Conservation (phyloP, 2,888 invertebrate species). For the Drosophila setosimentum region DNA sequence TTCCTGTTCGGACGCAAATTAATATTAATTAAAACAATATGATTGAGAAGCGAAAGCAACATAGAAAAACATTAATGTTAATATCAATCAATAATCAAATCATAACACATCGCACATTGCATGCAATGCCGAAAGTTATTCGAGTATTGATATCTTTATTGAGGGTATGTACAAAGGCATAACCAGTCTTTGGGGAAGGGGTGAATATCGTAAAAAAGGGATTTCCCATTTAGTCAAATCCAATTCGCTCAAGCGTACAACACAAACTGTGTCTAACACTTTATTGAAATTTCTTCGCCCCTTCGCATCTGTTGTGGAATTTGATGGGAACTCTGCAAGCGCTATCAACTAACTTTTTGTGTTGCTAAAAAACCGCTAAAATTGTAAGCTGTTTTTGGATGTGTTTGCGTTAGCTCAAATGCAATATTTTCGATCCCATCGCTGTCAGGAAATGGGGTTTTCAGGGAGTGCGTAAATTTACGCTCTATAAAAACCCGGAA, state of each 20-base stretch:
- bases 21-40: neutral
- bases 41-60: neutral
- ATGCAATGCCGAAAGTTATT: neutral
- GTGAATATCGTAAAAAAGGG: neutral
- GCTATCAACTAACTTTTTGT: conserved; percentile 17
- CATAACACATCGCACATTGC: neutral
- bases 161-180: neutral
- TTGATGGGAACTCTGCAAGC: conserved; percentile 34
- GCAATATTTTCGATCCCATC: conserved; percentile 76
- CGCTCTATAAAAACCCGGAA: conserved; percentile 63
- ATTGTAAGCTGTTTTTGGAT: conserved; percentile 58
- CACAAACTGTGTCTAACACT: conserved; percentile 28
- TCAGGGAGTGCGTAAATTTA: conserved; percentile 47
- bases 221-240: conserved; percentile 33
- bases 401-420: conserved; percentile 33
- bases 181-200: neutral
- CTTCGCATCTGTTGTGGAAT: conserved; percentile 27
- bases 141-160: conserved; percentile 1
- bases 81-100: neutral
- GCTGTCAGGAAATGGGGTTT: conserved; percentile 62
- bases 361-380: conserved; percentile 48
- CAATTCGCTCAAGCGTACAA: conserved; percentile 19
- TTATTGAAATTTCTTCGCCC: conserved; percentile 6
- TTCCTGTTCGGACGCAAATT: neutral
- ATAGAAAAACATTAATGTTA: neutral